phyloP scores from a whole-genome alignment of 2,797 vertebrate genomes.

The Oophaga sylvatica region DNA sequence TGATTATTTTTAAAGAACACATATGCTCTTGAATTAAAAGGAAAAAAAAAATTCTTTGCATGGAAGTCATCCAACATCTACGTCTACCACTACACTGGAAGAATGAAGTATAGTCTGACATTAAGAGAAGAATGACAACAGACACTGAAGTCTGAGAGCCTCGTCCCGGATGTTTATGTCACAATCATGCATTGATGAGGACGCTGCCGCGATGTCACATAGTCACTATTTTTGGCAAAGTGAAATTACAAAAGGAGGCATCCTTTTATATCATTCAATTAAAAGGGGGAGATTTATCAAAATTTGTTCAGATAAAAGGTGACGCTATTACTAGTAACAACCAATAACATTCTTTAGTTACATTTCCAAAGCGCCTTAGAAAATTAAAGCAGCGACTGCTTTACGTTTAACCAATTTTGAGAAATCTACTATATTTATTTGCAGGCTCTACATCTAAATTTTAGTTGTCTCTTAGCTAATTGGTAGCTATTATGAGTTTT shows the following conservation, averaged over 20 bases:
- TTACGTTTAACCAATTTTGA: no score
- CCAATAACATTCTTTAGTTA: no score
- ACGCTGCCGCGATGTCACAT: neutral
- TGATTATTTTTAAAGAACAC: constrained; percentile 46
- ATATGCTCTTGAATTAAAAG: constrained; percentile 50
- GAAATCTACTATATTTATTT: no score
- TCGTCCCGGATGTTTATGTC: neutral
- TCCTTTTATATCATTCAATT: neutral
- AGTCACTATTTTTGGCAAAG: neutral
- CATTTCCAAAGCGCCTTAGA: no score
- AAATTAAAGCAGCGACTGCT: no score
- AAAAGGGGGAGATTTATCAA: no score
- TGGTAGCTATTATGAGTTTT: no score
- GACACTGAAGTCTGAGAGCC: neutral
- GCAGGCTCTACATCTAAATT: no score
- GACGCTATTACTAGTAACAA: no score
- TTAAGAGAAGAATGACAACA: constrained; percentile 39
- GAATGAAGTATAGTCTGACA: constrained; percentile 54
- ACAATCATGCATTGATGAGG: neutral
- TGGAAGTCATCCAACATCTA: constrained; percentile 58
- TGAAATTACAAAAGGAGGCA: neutral
- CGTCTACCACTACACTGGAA: constrained; percentile 57
- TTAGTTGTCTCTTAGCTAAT: no score
- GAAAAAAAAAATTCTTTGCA: constrained; percentile 24
- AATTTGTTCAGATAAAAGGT: no score